Conservation (phyloP, 2,797 vertebrate species). For the Pyrocephalus nanus region DNA sequence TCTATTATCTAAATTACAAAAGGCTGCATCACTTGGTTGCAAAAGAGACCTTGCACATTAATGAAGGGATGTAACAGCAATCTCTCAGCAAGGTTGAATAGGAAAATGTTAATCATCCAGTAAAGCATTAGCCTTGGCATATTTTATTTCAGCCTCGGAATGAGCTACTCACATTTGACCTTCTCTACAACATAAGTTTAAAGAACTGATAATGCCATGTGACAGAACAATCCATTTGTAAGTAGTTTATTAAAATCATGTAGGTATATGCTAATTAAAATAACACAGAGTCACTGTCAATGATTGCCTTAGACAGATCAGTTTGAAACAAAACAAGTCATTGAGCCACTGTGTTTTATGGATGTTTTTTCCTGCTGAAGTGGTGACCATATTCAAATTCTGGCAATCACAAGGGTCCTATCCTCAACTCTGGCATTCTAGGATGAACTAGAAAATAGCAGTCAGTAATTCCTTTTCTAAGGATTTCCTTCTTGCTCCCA, state of each 20-base stretch:
- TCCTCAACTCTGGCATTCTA: not conserved
- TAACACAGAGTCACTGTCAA: not conserved
- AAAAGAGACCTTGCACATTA: constrained; percentile 19
- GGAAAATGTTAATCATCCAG: constrained; percentile 51
- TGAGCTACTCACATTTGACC: constrained; percentile 32
- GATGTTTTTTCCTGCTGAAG: not conserved
- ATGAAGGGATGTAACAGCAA: constrained; percentile 21
- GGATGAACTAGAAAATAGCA: not conserved
- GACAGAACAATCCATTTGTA: not conserved
- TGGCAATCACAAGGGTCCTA: not conserved
- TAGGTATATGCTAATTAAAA: constrained; percentile 18
- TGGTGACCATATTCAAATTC: not conserved
- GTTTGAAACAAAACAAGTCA: not conserved
- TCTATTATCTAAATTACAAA: constrained; percentile 34
- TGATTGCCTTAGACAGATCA: not conserved
- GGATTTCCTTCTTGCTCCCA: not conserved
- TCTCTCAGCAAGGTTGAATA: constrained; percentile 32
- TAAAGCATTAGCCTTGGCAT: not conserved
- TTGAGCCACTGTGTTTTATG: not conserved
- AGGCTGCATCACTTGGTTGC: not conserved
- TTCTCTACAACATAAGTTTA: not conserved
- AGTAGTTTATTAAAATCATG: constrained; percentile 27
- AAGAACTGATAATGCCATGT: not conserved
- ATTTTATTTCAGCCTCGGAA: constrained; percentile 21
- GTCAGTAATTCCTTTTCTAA: not conserved